Base-by-base conservation (phyloP, 2,113 vertebrate species). In the Nannobrachium achirus region DNA sequence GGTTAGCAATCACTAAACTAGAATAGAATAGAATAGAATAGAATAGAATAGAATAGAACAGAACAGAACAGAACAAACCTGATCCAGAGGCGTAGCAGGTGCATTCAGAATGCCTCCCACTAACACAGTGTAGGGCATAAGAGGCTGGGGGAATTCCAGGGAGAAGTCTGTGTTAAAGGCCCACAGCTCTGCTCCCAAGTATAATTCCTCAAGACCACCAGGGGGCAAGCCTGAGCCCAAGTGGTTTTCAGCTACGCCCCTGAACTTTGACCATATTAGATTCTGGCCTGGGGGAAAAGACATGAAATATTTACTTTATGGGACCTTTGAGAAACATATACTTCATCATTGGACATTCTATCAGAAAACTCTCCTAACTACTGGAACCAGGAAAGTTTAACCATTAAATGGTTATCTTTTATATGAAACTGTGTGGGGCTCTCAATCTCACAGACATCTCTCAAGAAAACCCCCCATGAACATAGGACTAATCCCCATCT, bases 101-200 rank as follows among this genome's bases (percentile, higher is more conserved):
- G 90, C 92, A 25, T 80, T 80, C 70, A 93, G 65, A 44, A 94
- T 64, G 4, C 91, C 92, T 60, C 93, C 91, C 60, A 92, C 72
- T 70, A 83, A 89, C 41, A 93, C 80, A 3, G 87, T 88, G 66
- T 89, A 92, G 41, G 92, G 92, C 80, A 89, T 57, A 0, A 94
- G 82, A 0, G 91, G 92, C 49, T 70, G 78, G 0, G 91, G 76
- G 71, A 93, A 93, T 15, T 93, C 92, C 53, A 94, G 73, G 11
- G 89, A 90, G 58, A 94, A 92, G 72, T 94, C 90, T 0, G 84
- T 87, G 71, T 92, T 93, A 63, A 92, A 85, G 51, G 90, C 88
- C 89, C 89, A 92, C 9, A 94, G 77, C 72, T 93, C 92, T 40
- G 92, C 79, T 79, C 86, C 89, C 64, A 42, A 52, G 51, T 90